A percentile compares a stretch with the other conserved stretches of the same genome.
phyloP scores from a whole-genome alignment of 2,113 vertebrate genomes.

The Ailurus styani region DNA sequence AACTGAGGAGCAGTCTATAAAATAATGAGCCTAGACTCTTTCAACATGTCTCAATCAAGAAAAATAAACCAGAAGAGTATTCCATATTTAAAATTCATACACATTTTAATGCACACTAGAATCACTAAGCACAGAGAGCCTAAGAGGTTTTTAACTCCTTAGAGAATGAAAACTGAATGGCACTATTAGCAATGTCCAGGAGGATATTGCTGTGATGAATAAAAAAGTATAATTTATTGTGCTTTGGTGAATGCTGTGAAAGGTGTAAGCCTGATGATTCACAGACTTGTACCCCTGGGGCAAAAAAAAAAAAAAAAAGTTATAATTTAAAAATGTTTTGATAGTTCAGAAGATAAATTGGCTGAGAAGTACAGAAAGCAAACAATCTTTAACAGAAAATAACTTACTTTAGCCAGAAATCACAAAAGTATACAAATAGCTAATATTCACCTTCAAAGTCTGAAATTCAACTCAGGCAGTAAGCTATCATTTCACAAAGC shows the following conservation, averaged over 20 bases:
- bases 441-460: neutral
- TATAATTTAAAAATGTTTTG: neutral
- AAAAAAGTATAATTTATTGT: neutral
- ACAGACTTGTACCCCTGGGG: too few relatives aligned
- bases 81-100: neutral
- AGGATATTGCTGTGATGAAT: neutral
- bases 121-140: neutral
- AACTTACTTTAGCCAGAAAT: neutral
- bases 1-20: neutral
- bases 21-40: neutral
- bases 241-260: too few relatives aligned
- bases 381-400: constrained; percentile 18
- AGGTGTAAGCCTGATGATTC: too few relatives aligned
- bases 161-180: neutral
- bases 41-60: neutral
- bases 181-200: neutral
- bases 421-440: neutral
- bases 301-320: too few relatives aligned
- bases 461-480: neutral
- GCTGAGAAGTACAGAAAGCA: neutral
- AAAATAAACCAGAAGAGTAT: neutral
- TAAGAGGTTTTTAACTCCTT: neutral
- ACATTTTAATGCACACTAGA: neutral
- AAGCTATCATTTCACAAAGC: neutral
- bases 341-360: neutral